Percentiles rank a stretch among this genome's conserved stretches.
These are phyloP conservation scores for Lacerta agilis DNA, from an alignment of 2,797 vertebrate species.

Conservation along the genomic window DNA sequence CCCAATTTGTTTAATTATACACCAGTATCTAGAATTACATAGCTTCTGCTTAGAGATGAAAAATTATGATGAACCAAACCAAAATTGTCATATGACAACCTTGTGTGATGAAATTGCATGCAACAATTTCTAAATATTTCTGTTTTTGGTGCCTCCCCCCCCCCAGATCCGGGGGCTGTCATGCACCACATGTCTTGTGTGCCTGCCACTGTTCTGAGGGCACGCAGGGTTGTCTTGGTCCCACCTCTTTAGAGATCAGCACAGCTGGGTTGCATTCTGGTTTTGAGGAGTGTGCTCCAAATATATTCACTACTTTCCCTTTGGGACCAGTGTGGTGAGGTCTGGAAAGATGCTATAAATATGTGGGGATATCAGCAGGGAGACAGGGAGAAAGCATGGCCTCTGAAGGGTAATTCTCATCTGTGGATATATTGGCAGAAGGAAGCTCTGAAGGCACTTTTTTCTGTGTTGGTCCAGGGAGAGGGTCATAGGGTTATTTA, in stretches of 20 bases:
- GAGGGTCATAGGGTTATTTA: neutral
- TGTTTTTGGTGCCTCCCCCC: too few species aligned
- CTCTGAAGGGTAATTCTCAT: neutral
- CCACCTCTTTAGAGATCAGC: neutral
- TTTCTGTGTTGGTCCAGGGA: neutral
- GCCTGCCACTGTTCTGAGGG: neutral
- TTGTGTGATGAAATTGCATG: too few species aligned
- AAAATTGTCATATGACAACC: too few species aligned
- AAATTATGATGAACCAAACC: too few species aligned
- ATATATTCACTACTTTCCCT: neutral
- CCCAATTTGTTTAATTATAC: too few species aligned
- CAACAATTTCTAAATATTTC: too few species aligned
- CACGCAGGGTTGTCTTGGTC: neutral
- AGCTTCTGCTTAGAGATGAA: too few species aligned
- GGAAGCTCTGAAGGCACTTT: neutral
- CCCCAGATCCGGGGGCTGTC: rapidly evolving
- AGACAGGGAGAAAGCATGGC: neutral
- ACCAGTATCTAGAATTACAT: too few species aligned
- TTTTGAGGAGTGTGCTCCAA: neutral
- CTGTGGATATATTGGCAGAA: neutral
- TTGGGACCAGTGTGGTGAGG: neutral
- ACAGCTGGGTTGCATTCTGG: neutral
- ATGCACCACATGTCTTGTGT: too few species aligned
- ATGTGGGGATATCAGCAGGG: neutral
- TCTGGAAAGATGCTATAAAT: neutral